phyloP scores from a whole-genome alignment of 2,113 vertebrate genomes.

The Centropristis striata region DNA sequence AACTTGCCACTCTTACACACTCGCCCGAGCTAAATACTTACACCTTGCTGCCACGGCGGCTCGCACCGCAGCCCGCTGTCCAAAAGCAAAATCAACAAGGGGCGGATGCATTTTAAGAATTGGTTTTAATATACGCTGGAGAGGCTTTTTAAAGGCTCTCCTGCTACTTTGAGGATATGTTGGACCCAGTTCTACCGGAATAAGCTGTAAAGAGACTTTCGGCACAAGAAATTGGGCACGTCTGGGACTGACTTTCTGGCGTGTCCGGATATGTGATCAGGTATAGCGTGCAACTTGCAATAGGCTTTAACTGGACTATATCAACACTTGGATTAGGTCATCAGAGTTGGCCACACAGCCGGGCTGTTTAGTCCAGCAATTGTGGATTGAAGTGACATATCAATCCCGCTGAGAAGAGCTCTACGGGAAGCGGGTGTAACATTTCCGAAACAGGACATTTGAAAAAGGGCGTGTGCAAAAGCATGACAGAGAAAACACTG shows the following conservation, averaged over 20 bases:
- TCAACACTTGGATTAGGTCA: slow-evolving; percentile 74
- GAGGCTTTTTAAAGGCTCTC: slow-evolving; percentile 43
- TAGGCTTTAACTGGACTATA: slow-evolving; percentile 60
- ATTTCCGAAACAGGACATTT: slow-evolving; percentile 70
- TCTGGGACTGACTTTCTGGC: slow-evolving; percentile 59
- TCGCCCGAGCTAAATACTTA: slow-evolving; percentile 57
- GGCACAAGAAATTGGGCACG: slow-evolving; percentile 51
- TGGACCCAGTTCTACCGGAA: slow-evolving; percentile 51
- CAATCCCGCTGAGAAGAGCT: slow-evolving; percentile 59
- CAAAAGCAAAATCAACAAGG: slow-evolving; percentile 55
- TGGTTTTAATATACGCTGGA: slow-evolving; percentile 29
- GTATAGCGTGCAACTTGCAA: slow-evolving; percentile 64
- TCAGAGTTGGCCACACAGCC: slow-evolving; percentile 63
- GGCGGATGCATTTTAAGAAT: slow-evolving; percentile 36
- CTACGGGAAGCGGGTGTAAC: slow-evolving; percentile 71
- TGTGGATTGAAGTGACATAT: slow-evolving; percentile 69
- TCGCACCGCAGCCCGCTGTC: slow-evolving; percentile 7
- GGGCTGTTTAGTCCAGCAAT: slow-evolving; percentile 56
- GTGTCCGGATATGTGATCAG: slow-evolving; percentile 71
- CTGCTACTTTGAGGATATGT: slow-evolving; percentile 48
- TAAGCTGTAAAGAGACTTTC: slow-evolving; percentile 55
- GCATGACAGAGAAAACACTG: slow-evolving; percentile 38
- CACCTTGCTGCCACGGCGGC: slow-evolving; percentile 27
- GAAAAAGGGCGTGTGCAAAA: slow-evolving; percentile 56
- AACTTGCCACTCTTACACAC: slow-evolving; percentile 50